Percentiles rank a stretch among this genome's conserved stretches.
These are phyloP conservation scores for Vanacampus margaritifer DNA, from an alignment of 2,113 vertebrate species.

Conservation along the genomic window DNA sequence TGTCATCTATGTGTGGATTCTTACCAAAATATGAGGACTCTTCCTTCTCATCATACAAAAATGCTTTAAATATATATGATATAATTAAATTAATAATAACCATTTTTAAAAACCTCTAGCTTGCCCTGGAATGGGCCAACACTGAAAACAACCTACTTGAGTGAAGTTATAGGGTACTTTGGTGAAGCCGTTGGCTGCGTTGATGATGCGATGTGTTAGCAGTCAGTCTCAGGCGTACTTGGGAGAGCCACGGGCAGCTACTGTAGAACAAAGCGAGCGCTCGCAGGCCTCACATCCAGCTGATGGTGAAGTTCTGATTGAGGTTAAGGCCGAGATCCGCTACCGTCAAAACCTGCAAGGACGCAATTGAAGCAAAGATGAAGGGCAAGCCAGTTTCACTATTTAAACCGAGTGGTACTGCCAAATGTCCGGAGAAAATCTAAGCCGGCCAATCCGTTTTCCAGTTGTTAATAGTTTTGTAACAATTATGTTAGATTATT, in stretches of 20 bases:
- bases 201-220: not conserved
- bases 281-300: slow-evolving; percentile 70
- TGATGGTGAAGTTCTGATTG: slow-evolving; percentile 78
- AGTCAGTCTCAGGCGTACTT: not conserved
- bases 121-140: not conserved
- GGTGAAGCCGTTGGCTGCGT: not conserved
- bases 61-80: not conserved
- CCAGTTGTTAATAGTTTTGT: no score
- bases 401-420: no score
- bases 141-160: not conserved
- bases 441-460: no score
- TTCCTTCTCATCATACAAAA: not conserved
- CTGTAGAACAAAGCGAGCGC: not conserved
- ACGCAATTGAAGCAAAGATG: not conserved
- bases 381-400: not conserved
- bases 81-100: no score
- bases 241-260: not conserved
- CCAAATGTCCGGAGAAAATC: no score
- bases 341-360: slow-evolving; percentile 74
- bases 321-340: slow-evolving; percentile 72
- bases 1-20: not conserved
- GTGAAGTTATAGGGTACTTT: not conserved
- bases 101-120: not conserved
- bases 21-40: not conserved
- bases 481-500: no score